Conservation (phyloP, 2,888 invertebrate genomes). For the Ypsolopha scabrella region DNA sequence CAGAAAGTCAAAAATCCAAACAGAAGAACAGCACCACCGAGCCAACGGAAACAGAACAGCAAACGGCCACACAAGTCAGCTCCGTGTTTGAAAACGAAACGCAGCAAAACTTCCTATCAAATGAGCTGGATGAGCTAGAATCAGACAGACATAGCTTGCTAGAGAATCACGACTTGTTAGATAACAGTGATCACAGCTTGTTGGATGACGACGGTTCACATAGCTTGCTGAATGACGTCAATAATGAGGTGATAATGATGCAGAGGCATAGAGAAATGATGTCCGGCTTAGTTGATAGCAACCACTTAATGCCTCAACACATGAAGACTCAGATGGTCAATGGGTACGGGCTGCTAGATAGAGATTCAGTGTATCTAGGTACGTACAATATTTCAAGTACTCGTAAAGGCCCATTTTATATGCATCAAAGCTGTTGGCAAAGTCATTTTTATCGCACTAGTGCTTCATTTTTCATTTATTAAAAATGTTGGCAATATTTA, state of each 20-base stretch:
- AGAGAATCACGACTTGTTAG: slow-evolving; percentile 58
- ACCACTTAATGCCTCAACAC: slow-evolving; percentile 36
- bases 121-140: slow-evolving; percentile 57
- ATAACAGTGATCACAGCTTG: slow-evolving; percentile 56
- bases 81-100: slow-evolving; percentile 51
- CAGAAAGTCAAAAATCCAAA: slow-evolving; percentile 58
- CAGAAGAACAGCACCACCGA: slow-evolving; percentile 12
- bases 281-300: slow-evolving; percentile 47
- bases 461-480: too few species aligned
- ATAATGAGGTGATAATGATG: slow-evolving; percentile 47
- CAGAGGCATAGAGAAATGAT: slow-evolving; percentile 56
- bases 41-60: slow-evolving; percentile 13
- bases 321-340: slow-evolving; percentile 46
- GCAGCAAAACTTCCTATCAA: slow-evolving; percentile 38
- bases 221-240: slow-evolving; percentile 45
- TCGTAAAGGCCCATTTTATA: too few species aligned
- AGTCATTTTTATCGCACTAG: too few species aligned
- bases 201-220: slow-evolving; percentile 53
- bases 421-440: too few species aligned
- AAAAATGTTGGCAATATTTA: too few species aligned
- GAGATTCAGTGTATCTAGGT: slow-evolving; percentile 45
- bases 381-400: slow-evolving; percentile 45
- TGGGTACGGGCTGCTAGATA: slow-evolving; percentile 52
- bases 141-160: slow-evolving; percentile 62
- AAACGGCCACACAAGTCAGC: slow-evolving; percentile 15